phyloP scores from a whole-genome alignment of 2,888 invertebrate genomes.

The Epirrhoe tristata region DNA sequence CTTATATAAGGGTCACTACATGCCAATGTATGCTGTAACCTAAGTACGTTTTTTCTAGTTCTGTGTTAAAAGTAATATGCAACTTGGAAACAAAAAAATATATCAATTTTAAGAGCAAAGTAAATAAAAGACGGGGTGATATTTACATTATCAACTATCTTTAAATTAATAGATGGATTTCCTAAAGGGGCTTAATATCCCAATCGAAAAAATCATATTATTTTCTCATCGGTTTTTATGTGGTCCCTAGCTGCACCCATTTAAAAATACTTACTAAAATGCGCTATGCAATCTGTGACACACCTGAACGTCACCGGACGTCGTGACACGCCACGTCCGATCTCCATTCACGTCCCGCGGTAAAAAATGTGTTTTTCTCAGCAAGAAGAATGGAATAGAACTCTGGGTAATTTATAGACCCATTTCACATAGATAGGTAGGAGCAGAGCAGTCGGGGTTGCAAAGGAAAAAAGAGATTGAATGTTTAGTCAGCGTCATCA shows the following conservation, averaged over 20 bases:
- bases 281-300: conserved; percentile 16
- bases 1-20: conserved; percentile 25
- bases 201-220: too few species aligned
- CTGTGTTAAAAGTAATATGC: neutral
- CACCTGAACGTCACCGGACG: conserved; percentile 38
- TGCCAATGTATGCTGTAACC: neutral
- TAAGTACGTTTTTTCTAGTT: neutral
- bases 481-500: too few species aligned
- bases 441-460: too few species aligned
- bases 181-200: too few species aligned
- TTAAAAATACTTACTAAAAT: neutral
- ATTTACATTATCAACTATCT: too few species aligned
- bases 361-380: conserved; percentile 55
- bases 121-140: too few species aligned
- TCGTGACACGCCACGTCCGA: conserved; percentile 30
- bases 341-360: conserved; percentile 49
- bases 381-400: conserved; percentile 45
- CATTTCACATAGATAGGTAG: neutral
- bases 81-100: too few species aligned
- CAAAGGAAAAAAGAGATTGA: too few species aligned
- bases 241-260: too few species aligned
- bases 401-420: conserved; percentile 16
- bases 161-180: too few species aligned
- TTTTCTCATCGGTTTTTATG: too few species aligned
- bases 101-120: too few species aligned